Percentiles rank a stretch among this genome's conserved stretches.
phyloP scores from a whole-genome alignment of 2,888 invertebrate species.

The Heteromurus nitidus region DNA sequence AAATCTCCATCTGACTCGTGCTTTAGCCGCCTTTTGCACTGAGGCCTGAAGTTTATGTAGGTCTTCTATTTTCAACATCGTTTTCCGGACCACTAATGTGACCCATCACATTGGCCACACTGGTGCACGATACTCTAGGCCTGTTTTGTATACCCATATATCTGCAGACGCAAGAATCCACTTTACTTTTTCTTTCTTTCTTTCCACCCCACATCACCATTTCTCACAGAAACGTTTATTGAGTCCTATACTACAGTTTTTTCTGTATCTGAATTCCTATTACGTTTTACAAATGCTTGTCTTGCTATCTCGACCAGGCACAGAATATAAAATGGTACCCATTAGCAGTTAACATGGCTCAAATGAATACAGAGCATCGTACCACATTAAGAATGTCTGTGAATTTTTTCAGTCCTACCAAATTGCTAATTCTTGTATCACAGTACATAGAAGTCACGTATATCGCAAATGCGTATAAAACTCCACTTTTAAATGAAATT shows the following conservation, averaged over 20 bases:
- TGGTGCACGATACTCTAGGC: background rate
- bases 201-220: background rate
- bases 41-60: constrained; percentile 29
- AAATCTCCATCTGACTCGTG: constrained; percentile 55
- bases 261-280: background rate
- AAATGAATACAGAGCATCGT: constrained; percentile 45
- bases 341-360: constrained; percentile 42
- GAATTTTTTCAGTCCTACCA: constrained; percentile 15
- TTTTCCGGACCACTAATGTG: constrained; percentile 60
- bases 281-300: constrained; percentile 21
- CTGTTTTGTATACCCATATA: background rate
- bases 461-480: background rate
- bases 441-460: background rate
- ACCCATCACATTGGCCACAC: constrained; percentile 46
- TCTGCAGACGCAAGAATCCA: background rate
- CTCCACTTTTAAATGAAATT: constrained; percentile 28
- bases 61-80: constrained; percentile 45
- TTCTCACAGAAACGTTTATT: background rate
- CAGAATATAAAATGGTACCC: constrained; percentile 40
- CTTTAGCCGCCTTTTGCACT: constrained; percentile 8
- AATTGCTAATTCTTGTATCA: constrained; percentile 34
- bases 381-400: constrained; percentile 48
- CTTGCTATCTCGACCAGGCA: constrained; percentile 37
- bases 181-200: background rate
- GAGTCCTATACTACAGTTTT: background rate